A percentile compares a stretch with the other conserved stretches of the same genome.
Evolutionary conservation across 2,888 invertebrate species (phyloP).

Genomic region (Dusona sp.): DNA sequence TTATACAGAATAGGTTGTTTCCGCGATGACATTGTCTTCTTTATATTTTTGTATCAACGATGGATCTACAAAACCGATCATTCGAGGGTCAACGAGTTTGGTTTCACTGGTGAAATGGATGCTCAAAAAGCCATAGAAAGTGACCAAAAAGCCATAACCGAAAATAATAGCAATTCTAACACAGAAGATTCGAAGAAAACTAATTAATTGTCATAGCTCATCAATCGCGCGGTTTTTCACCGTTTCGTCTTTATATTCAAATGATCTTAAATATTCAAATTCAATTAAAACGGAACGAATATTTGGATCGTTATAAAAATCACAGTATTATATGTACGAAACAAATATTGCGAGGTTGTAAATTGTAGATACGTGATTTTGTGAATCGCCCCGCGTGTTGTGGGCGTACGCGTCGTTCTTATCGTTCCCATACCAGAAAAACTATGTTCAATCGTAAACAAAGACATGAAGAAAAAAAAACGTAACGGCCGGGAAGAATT

Average conservation of each 20-base stretch:
- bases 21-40: slow-evolving; percentile 99
- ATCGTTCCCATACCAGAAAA: slow-evolving; percentile 12
- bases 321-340: slow-evolving; percentile 59
- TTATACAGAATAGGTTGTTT: slow-evolving; percentile 99
- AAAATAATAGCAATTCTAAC: slow-evolving; percentile 31
- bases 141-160: slow-evolving; percentile 61
- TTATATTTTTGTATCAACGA: slow-evolving; percentile 99
- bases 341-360: background rate
- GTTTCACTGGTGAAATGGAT: slow-evolving; percentile 97
- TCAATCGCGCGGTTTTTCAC: background rate
- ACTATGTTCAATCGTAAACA: background rate
- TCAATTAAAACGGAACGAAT: slow-evolving; percentile 43
- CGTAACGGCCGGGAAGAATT: background rate
- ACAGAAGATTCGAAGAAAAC: slow-evolving; percentile 76
- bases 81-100: slow-evolving; percentile 98
- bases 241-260: slow-evolving; percentile 53
- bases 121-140: slow-evolving; percentile 83
- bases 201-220: slow-evolving; percentile 72
- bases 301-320: slow-evolving; percentile 25
- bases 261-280: slow-evolving; percentile 69
- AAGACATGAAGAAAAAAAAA: background rate
- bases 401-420: background rate
- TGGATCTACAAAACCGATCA: slow-evolving; percentile 99
- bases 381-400: background rate
- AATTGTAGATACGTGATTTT: slow-evolving; percentile 1